Percentiles rank a stretch among this genome's conserved stretches.
Conservation (phyloP, 2,113 vertebrate species). For the Grantiella picta region DNA sequence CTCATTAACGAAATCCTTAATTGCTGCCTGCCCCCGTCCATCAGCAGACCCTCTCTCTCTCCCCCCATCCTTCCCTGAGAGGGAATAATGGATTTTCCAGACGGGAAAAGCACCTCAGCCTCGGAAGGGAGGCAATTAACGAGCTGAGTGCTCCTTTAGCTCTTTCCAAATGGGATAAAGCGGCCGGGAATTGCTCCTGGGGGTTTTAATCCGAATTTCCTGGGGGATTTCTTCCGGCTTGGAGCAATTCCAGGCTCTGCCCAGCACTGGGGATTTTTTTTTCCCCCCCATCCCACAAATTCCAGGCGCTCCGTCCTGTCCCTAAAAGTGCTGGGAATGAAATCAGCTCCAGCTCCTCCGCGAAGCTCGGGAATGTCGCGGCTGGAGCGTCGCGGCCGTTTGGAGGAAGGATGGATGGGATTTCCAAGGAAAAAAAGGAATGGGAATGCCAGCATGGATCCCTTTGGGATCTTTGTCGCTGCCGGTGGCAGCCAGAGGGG, state of each 20-base stretch:
- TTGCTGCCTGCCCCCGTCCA: not conserved
- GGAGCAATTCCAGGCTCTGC: not conserved
- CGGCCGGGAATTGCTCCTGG: not conserved
- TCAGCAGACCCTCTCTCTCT: not conserved
- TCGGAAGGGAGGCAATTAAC: not conserved
- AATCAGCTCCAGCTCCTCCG: rapidly evolving
- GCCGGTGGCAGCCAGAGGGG: rapidly evolving
- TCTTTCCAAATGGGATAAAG: not conserved
- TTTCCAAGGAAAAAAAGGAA: not conserved
- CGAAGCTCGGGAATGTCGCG: rapidly evolving
- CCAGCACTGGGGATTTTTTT: not conserved
- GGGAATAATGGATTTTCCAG: slow-evolving; percentile 6
- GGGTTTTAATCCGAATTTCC: not conserved
- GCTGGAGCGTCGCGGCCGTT: rapidly evolving
- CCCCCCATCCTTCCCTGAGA: not conserved
- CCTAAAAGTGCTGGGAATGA: not conserved
- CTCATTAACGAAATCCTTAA: not conserved
- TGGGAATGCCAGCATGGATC: not conserved
- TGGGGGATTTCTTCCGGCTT: not conserved
- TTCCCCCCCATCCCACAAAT: not conserved
- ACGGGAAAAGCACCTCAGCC: not conserved
- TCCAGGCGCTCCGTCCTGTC: rapidly evolving
- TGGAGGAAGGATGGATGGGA: rapidly evolving
- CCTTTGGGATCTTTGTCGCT: not conserved
- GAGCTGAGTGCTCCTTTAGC: not conserved